These are phyloP conservation scores for Zapus hudsonius DNA, from an alignment of 2,113 vertebrate genomes.

Conservation along the genomic window DNA sequence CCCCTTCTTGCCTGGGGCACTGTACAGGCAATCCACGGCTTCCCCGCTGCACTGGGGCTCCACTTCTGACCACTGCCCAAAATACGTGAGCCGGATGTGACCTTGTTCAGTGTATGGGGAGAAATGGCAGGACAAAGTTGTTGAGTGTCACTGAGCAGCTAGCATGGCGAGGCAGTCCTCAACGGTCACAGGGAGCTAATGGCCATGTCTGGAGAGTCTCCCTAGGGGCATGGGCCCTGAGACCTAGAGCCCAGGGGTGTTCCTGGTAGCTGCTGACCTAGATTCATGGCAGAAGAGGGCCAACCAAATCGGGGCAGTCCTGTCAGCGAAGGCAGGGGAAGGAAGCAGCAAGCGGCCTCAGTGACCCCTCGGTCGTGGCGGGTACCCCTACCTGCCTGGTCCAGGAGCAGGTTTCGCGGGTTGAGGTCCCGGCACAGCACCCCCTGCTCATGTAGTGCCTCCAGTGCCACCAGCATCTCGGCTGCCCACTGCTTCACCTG, in stretches of 20 bases:
- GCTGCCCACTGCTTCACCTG: constrained; percentile 94
- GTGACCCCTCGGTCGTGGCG: background rate
- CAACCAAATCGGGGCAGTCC: background rate
- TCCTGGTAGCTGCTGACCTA: background rate
- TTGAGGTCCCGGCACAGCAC: constrained; percentile 97
- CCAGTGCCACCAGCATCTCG: constrained; percentile 93
- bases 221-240: background rate
- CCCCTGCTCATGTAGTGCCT: constrained; percentile 96
- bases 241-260: background rate
- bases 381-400: constrained; percentile 87
- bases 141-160: background rate
- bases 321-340: background rate
- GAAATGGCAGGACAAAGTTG: background rate
- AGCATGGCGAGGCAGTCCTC: background rate
- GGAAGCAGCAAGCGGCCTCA: background rate
- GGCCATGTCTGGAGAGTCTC: background rate
- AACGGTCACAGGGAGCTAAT: background rate
- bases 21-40: constrained; percentile 93
- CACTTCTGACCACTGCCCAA: constrained; percentile 98
- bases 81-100: constrained; percentile 94
- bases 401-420: constrained; percentile 96
- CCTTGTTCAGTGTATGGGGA: constrained; percentile 83
- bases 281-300: background rate
- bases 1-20: constrained; percentile 92
- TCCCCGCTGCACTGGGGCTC: constrained; percentile 89